Evolutionary conservation across 2,888 invertebrate genomes (phyloP), one percentile per base, ranked within the genome.

Genomic region (Girardia tigrina): DNA sequence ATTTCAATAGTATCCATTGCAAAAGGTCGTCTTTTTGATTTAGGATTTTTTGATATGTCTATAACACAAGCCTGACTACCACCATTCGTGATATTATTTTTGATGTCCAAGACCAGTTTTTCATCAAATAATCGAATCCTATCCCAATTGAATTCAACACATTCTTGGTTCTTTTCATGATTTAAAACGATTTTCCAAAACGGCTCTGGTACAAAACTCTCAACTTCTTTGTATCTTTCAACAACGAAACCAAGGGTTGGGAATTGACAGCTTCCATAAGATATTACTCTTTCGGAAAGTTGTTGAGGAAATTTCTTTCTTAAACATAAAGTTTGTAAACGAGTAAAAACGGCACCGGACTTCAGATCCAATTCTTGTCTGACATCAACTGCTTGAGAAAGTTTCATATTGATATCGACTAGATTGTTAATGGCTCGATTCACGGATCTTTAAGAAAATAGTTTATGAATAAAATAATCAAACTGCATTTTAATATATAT

Each of bases 231-330:
- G 83, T 91, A 97, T 74, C 98, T 88, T 84, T 98, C 94, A 0
- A 94, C 97, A n/a, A 99, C 95, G 87, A 99, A 99, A 0, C 98
- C 98, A n/a, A 99, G 86, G 0, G 98, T 99, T 2, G 98, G 98
- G 84, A 99, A 97, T 85, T 99, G 98, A 82, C 98, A 98, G 77
- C 93, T 94, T 0, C 98, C 98, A 83, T 99, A 99, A 84, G 95
- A 97, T 71, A 99, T 90, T 0, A 95, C 83, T 82, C 90, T 89
- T 75, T 91, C 88, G 0, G 89, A 87, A 69, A 86, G 79, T 0
- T 82, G 80, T 29, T 80, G 79, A 0, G 86, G 86, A 79, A 86
- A 86, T 23, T 83, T 81, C 77, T 89, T 89, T 82, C 90, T 90
- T 2, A 97, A 85, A 14, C 94, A 88, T 77, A 97, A 83, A 0